Base-by-base conservation (phyloP, 1,140 invertebrate genomes). In the Forficula auricularia region DNA sequence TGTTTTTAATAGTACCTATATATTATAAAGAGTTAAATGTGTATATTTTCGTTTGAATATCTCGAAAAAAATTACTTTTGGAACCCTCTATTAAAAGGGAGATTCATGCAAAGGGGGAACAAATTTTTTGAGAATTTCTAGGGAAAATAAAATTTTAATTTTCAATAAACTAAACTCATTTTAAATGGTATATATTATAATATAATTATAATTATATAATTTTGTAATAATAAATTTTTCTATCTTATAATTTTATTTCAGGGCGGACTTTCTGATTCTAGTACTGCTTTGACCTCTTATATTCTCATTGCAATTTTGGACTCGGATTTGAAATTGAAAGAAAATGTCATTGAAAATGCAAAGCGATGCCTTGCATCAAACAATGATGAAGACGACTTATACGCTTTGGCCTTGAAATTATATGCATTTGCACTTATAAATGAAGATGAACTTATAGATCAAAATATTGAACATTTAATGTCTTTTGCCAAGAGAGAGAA, bases 271-370 rank as follows among this genome's bases (percentile, higher is more conserved):
- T 64, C 71, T 40, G 57, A 70, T 3, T 65, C 70, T 2, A 68
- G 61, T 20, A 59, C 70, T 0, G 68, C 70, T 0, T 57, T 80
- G 8, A 78, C 77, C 0, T 76, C 77, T 0, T 81, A 78, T 53
- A 71, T 79, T 27, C 49, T 77, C 3, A 67, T 75, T 2, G 67
- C 77, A 0, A 62, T 80, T 2, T 48, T 78, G 2, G 74, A 80
- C 49, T 71, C 71, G 15, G 61, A 64, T 1, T 59, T 54, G 22
- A 56, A 48, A 12, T 49, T 71, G 12, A 54, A 61, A 2, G 49
- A 59, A 1, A 53, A 62, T 9, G 49, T 66, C 3, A 56, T 69
- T 8, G 56, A 59, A 1, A 68, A 71, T 50, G 66, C 73, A 1
- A 55, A 71, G 7, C 61, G 65, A 4, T 82, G 75, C 48, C 58